phyloP scores from a whole-genome alignment of 2,113 vertebrate genomes.

The Scolopax mira region DNA sequence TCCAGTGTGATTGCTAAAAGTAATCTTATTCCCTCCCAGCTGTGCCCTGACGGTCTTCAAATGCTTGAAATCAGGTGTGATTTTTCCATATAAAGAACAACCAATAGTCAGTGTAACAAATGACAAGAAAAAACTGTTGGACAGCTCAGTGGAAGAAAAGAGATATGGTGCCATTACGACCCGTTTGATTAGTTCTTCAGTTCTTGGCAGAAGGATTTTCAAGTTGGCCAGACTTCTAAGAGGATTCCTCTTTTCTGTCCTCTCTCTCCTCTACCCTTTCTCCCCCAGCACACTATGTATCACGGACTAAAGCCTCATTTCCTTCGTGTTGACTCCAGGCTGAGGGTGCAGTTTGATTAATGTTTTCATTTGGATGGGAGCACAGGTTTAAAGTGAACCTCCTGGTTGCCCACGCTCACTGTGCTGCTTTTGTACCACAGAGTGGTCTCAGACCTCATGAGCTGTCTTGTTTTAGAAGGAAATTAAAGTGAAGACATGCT shows the following conservation, averaged over 20 bases:
- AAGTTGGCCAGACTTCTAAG: neutral
- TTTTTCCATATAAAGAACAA: neutral
- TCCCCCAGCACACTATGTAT: neutral
- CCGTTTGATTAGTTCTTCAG: slow-evolving; percentile 1
- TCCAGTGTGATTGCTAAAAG: neutral
- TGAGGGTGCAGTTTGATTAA: neutral
- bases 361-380: neutral
- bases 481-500: neutral
- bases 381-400: neutral
- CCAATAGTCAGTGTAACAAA: neutral
- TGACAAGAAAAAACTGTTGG: neutral
- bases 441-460: neutral
- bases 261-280: neutral
- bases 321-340: neutral
- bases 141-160: neutral
- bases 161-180: neutral
- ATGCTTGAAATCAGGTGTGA: neutral
- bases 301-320: neutral
- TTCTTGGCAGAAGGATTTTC: slow-evolving; percentile 2
- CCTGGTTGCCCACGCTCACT: neutral
- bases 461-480: neutral
- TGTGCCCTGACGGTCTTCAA: neutral
- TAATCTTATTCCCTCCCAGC: neutral
- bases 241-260: neutral
- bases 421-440: neutral